Base-by-base conservation (phyloP, 2,888 invertebrate species). In the Bugulina stolonifera region DNA sequence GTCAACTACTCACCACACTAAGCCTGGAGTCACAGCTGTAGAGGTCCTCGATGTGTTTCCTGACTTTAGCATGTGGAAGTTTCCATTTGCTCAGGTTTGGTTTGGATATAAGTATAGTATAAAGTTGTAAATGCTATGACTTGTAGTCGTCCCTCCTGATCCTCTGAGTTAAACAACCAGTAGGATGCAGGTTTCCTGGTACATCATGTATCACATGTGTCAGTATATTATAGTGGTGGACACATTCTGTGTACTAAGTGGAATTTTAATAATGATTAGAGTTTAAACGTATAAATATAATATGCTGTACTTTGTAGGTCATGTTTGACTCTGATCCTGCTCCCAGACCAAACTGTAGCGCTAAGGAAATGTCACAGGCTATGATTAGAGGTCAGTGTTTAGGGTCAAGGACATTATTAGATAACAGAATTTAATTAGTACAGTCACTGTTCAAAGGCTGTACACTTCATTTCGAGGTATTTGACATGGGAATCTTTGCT, bases 281-380 rank as follows among this genome's bases (percentile, higher is more conserved):
- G 3, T 57, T 5, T 57, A 57, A 25, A 10, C n/a, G 23, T 57
- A 25, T 23, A 57, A 3, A 57, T 57, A 25, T 25, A 57, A 14
- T 57, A 14, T 14, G 27, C 5, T 55, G 22, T 5, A 18, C 23
- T 5, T 69, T 69, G 10, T 23, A 70, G 70, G 98, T 99, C 76
- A 94, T 97, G 81, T 99, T 99, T 84, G 99, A 99, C 84, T 93
- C 95, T 0, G 99, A 99, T 86, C 98, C 98, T 14, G 94, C 97
- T 3, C 95, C 96, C 0, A 87, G 90, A 57, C 90, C 92, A 78
- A 89, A 92, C 69, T 91, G 93, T 34, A 91, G 91, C 10, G 94
- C 95, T 82, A 96, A 97, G 83, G 94, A 96, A 83, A 97, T 98
- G 96, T 95, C 95, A 35, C 96, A 98, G 85, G 98, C 97, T 79